Conservation (phyloP, 2,888 invertebrate genomes). For the Lasioglossum figueresi region DNA sequence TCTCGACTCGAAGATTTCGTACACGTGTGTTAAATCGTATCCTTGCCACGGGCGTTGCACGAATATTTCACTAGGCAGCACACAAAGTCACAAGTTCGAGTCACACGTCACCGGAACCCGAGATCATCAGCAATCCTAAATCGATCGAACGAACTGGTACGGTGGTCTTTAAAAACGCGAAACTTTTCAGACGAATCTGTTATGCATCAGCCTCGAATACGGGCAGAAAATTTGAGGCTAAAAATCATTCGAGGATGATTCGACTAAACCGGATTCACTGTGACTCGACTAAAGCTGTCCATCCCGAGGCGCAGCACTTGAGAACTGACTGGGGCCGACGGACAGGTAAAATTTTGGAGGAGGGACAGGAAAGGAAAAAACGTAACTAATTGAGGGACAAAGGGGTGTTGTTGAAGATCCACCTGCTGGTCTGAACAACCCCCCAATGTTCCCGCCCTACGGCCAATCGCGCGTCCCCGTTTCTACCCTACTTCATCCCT, state of each 20-base stretch:
- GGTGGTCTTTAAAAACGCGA: not conserved
- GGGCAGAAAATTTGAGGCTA: slow-evolving; percentile 9
- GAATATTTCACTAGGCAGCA: not conserved
- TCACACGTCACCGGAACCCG: not conserved
- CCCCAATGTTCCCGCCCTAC: slow-evolving; percentile 77
- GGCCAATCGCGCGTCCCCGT: slow-evolving; percentile 76
- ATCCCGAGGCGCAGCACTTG: slow-evolving; percentile 53
- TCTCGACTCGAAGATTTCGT: not conserved
- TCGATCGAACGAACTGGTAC: not conserved
- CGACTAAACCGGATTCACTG: slow-evolving; percentile 42
- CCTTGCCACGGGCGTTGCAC: not conserved
- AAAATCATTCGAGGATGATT: slow-evolving; percentile 45
- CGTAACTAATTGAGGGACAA: slow-evolving; percentile 80
- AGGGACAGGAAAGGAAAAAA: slow-evolving; percentile 64
- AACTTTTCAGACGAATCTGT: not conserved
- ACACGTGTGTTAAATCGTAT: not conserved
- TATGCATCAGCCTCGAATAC: no score
- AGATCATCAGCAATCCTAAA: not conserved
- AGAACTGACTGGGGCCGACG: slow-evolving; percentile 67
- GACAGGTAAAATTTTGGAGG: slow-evolving; percentile 72
- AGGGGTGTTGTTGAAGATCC: slow-evolving; percentile 78
- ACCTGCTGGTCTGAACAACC: slow-evolving; percentile 77
- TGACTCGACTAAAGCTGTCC: slow-evolving; percentile 59
- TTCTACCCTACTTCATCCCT: slow-evolving; percentile 68
- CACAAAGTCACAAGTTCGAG: not conserved